Conservation (phyloP, 2,113 vertebrate genomes). For the Semicossyphus pulcher region DNA sequence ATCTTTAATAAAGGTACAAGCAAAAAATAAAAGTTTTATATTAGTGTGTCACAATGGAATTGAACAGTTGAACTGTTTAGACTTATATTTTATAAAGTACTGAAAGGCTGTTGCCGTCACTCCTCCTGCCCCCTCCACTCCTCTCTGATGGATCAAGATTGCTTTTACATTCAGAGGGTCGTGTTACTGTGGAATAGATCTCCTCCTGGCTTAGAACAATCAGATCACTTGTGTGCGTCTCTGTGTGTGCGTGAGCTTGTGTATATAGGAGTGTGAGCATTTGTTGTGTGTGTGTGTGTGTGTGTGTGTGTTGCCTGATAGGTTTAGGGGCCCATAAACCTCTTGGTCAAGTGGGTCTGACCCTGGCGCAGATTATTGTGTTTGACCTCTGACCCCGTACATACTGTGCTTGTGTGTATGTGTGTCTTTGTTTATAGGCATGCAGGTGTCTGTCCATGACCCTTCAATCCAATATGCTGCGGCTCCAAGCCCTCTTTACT, state of each 20-base stretch:
- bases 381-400: slow-evolving; percentile 60
- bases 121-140: not conserved
- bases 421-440: slow-evolving; percentile 31
- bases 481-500: slow-evolving; percentile 7
- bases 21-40: not conserved
- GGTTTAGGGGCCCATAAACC: slow-evolving; percentile 75
- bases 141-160: slow-evolving; percentile 20
- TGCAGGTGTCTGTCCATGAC: slow-evolving; percentile 60
- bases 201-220: slow-evolving; percentile 51
- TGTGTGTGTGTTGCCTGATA: slow-evolving; percentile 40
- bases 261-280: not conserved
- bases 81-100: not conserved
- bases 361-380: slow-evolving; percentile 68
- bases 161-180: slow-evolving; percentile 42
- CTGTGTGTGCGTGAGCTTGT: slow-evolving; percentile 4
- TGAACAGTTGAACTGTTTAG: not conserved
- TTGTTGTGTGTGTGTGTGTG: slow-evolving; percentile 21
- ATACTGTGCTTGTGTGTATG: slow-evolving; percentile 34
- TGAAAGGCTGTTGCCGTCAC: not conserved
- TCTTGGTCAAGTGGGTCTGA: slow-evolving; percentile 74
- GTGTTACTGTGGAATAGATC: slow-evolving; percentile 41
- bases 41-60: not conserved
- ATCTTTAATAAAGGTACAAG: too few species aligned
- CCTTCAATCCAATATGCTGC: slow-evolving; percentile 39
- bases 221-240: slow-evolving; percentile 26